phyloP scores from a whole-genome alignment of 2,113 vertebrate genomes.

The Cervus canadensis region DNA sequence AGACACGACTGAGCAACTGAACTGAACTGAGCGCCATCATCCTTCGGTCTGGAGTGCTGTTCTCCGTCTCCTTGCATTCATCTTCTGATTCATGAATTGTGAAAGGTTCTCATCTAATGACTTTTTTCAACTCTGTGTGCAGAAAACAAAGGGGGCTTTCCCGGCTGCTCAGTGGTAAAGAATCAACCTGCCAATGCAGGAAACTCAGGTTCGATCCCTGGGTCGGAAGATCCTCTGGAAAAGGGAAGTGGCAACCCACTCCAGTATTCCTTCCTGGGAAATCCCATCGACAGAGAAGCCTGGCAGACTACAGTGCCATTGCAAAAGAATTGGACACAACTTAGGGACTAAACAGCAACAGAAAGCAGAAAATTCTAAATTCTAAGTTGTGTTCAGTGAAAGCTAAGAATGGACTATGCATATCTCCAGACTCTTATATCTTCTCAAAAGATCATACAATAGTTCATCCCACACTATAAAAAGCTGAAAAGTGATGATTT shows the following conservation, averaged over 20 bases:
- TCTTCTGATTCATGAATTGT: background rate
- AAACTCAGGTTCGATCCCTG: background rate
- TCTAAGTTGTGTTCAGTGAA: background rate
- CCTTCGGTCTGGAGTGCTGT: background rate
- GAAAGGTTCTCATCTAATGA: background rate
- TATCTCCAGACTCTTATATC: background rate
- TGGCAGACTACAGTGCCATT: background rate
- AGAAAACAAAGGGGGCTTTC: background rate
- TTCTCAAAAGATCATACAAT: background rate
- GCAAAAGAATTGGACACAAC: background rate
- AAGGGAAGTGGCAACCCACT: background rate
- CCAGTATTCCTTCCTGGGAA: background rate
- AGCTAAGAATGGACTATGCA: background rate
- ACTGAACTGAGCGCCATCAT: background rate
- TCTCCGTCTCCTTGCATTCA: background rate
- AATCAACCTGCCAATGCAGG: background rate
- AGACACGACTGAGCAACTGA: background rate
- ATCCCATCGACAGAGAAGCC: background rate
- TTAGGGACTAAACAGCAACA: background rate
- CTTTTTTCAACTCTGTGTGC: background rate
- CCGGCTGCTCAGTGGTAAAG: background rate
- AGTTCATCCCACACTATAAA: background rate
- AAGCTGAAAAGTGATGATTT: background rate
- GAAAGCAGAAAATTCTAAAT: background rate
- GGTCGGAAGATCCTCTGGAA: background rate